Base-by-base conservation (phyloP, 2,888 invertebrate species). In the Timandra comae region DNA sequence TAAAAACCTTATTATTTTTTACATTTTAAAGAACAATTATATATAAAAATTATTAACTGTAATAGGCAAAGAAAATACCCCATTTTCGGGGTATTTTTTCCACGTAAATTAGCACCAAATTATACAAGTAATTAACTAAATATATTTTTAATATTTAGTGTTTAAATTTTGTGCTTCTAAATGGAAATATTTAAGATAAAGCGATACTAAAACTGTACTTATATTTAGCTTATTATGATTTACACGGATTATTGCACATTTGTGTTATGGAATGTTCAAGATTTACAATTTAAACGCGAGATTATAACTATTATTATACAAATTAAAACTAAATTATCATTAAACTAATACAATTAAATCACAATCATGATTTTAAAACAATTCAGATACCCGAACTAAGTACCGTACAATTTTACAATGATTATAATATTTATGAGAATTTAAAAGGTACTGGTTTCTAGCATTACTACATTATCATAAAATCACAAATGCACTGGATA, bases 401-500 rank as follows among this genome's bases (percentile, higher is more conserved):
- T 24, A 24, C 11, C 11, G n/a, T n/a, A n/a, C n/a, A 29, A 16
- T 19, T 30, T 35, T 16, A 23, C 8, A 22, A 16, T 20, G 3
- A n/a, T n/a, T n/a, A n/a, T n/a, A n/a, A n/a, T 22, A 8, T 22
- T 8, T 43, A 47, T 55, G 61, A 69, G 62, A 67, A 68, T 63
- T 58, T 11, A 50, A 47, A 60, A 63, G 67, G 69, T 75, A 74
- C 68, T 67, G 70, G 64, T 53, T 41, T 46, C 37, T 39, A 38
- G 35, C 33, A 46, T 61, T 58, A 47, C 42, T 50, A 60, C 37
- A 61, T 70, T 76, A 64, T 63, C 71, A 72, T 63, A 59, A 64
- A 66, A 80, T 81, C 80, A 84, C 81, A 82, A 78, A 78, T 77
- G 69, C 73, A 76, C 63, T 68, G 66, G 63, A 68, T 54, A 61